phyloP scores from a whole-genome alignment of 2,797 vertebrate species.

The Chrysocyon brachyurus region DNA sequence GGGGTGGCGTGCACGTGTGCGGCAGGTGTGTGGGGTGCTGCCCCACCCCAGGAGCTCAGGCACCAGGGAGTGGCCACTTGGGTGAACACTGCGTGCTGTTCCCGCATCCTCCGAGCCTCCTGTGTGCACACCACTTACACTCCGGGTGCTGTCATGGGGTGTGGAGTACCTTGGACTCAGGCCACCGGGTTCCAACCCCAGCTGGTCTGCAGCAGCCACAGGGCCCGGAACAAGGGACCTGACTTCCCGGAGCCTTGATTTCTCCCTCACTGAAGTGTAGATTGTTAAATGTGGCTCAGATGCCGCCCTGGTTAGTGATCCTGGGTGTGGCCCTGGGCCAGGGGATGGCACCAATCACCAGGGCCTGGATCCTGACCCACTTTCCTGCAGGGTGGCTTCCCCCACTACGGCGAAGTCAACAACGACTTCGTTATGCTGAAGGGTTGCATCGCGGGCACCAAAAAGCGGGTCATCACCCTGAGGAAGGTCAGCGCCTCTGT shows the following conservation, averaged over 20 bases:
- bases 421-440: conserved; percentile 97
- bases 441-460: conserved; percentile 94
- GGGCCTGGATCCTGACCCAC: not conserved
- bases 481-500: conserved; percentile 91
- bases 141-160: not conserved
- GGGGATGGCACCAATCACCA: not conserved
- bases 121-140: not conserved
- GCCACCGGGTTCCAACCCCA: not conserved
- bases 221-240: not conserved
- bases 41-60: not conserved
- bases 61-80: not conserved
- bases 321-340: not conserved
- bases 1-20: not conserved
- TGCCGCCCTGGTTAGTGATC: not conserved
- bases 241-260: not conserved
- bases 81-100: not conserved
- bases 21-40: not conserved
- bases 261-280: not conserved
- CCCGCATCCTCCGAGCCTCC: not conserved
- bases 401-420: conserved; percentile 95
- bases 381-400: conserved; percentile 93
- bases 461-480: conserved; percentile 95
- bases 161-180: not conserved
- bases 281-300: not conserved
- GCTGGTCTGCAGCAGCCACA: not conserved